These are phyloP conservation scores for Cisticola juncidis DNA, from an alignment of 2,113 vertebrate species.

Conservation along the genomic window DNA sequence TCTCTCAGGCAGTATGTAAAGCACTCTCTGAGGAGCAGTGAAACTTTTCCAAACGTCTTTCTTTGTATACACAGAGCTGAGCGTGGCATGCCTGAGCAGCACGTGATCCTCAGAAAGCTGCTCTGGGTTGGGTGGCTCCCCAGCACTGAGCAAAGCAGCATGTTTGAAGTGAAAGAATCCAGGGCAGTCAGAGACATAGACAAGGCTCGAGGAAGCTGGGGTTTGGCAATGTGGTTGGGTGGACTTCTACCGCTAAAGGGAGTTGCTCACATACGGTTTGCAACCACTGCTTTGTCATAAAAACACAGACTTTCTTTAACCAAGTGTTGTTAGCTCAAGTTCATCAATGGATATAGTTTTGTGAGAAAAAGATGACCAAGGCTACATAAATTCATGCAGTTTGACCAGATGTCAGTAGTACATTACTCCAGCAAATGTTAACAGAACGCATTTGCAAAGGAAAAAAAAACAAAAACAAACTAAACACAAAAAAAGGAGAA, in stretches of 20 bases:
- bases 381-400: not conserved
- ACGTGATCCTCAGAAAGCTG: not conserved
- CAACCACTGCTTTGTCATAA: not conserved
- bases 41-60: not conserved
- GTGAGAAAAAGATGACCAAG: not conserved
- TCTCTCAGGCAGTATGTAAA: not conserved
- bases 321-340: not conserved
- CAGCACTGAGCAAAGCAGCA: not conserved
- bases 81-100: not conserved
- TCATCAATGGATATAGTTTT: not conserved
- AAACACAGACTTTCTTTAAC: not conserved
- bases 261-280: not conserved
- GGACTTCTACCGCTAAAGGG: not conserved
- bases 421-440: not conserved
- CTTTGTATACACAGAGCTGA: not conserved
- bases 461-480: no score
- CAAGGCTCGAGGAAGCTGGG: accelerated
- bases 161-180: not conserved
- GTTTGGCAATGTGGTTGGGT: not conserved
- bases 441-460: not conserved
- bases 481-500: not conserved
- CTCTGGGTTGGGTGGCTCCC: not conserved
- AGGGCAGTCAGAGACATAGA: not conserved
- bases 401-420: not conserved
- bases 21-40: not conserved